Evolutionary conservation across 92 coral and sea anemone species (phyloP), one percentile per base, ranked within the genome.

Genomic region (Palythoa grandis): DNA sequence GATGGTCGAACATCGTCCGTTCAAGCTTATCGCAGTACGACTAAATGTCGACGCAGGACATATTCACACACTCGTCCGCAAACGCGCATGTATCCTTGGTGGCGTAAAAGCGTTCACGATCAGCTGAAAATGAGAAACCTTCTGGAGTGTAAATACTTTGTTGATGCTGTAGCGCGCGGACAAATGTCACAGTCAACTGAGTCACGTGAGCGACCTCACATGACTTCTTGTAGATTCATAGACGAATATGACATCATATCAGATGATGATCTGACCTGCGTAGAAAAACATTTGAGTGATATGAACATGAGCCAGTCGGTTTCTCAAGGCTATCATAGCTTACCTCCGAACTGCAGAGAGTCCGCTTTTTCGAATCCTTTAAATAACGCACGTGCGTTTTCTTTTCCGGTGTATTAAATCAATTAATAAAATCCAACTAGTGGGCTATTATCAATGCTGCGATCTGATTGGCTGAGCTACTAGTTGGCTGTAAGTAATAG

Each of bases 191-290:
- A 90, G 90, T 57, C 91, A 63, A 92, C 89, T 73, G 86, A 76
- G 77, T 70, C 88, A 16, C 87, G 70, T 9, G 65, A 76, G 10
- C 77, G 53, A 37, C 0, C 24, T 43, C 85, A 58, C 61, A 70
- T 90, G 63, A 78, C 77, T 11, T 86, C 92, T 2, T 29, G n/a
- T 11, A 84, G 73, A 47, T 88, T 83, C 35, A 54, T 88, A 50
- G 95, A 87, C 40, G 98, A 94, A 22, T 94, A 94, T 91, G 98
- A 94, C 88, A 89, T 94, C 88, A 94, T 94, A 23, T 88, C 98
- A 22, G 95, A 92, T 16, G 94, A 92, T 80, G 98, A 94, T 69
- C 86, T 90, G 74, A 91, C 57, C 54, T 83, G 92, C 14, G 75
- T 79, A 66, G 83, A 37, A 43, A 87, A 75, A 17, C 39, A 58